Conservation (phyloP, 2,113 vertebrate species). For the Daphoenositta chrysoptera region DNA sequence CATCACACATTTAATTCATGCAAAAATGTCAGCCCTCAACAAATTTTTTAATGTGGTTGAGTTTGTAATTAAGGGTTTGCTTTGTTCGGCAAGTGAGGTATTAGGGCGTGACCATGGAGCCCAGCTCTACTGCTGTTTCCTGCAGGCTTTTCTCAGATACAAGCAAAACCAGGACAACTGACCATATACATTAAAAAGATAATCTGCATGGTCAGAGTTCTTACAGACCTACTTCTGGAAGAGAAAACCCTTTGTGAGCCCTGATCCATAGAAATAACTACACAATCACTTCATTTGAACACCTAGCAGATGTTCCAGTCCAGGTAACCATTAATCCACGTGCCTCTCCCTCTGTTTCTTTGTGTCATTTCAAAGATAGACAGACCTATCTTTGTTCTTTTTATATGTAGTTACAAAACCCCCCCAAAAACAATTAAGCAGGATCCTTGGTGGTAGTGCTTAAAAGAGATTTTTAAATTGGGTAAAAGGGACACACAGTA, state of each 20-base stretch:
- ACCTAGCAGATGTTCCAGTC: neutral
- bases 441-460: neutral
- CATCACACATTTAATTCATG: neutral
- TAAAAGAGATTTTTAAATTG: neutral
- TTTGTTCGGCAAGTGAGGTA: neutral
- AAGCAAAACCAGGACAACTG: neutral
- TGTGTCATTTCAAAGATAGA: neutral
- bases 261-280: neutral
- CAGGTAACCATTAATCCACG: neutral
- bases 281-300: neutral
- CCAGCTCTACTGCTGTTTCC: neutral
- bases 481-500: neutral
- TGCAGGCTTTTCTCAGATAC: neutral
- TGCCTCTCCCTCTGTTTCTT: neutral
- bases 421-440: neutral
- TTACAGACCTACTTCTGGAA: neutral
- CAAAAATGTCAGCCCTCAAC: neutral
- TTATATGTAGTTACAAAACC: neutral
- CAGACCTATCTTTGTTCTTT: neutral
- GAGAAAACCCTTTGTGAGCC: neutral
- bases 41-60: neutral
- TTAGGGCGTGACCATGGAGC: neutral
- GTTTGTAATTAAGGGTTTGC: conserved; percentile 16
- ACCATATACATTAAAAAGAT: neutral
- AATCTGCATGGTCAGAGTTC: neutral